Conservation (phyloP, 2,113 vertebrate species). For the Mugil cephalus region DNA sequence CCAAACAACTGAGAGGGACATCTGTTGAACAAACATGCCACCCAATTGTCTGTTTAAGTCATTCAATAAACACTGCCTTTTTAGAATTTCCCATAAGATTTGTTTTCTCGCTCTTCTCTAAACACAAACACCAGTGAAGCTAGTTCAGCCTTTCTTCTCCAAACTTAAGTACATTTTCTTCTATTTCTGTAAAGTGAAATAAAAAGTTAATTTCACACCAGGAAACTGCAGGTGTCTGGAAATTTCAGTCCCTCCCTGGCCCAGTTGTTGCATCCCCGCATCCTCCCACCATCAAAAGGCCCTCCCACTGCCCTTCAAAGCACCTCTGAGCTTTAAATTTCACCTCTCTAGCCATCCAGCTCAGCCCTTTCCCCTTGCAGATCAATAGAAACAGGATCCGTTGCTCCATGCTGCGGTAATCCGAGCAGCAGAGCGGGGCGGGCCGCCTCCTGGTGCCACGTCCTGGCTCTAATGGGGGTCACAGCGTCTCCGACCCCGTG, state of each 20-base stretch:
- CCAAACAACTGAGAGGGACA: slow-evolving; percentile 8
- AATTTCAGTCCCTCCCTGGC: background rate
- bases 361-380: slow-evolving; percentile 81
- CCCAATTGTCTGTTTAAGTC: background rate
- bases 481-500: slow-evolving; percentile 60
- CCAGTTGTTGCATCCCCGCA: slow-evolving; percentile 29
- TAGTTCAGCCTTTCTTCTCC: background rate
- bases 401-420: slow-evolving; percentile 73
- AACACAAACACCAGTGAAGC: slow-evolving; percentile 24
- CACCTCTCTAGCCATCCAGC: slow-evolving; percentile 79
- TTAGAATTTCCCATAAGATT: background rate
- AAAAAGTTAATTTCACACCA: slow-evolving; percentile 26
- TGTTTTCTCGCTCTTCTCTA: background rate
- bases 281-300: slow-evolving; percentile 53
- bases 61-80: background rate
- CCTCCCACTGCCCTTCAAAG: slow-evolving; percentile 80
- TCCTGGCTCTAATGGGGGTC: slow-evolving; percentile 66
- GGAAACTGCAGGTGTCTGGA: slow-evolving; percentile 27
- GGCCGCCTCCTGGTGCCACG: slow-evolving; percentile 68
- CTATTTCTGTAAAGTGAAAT: slow-evolving; percentile 11
- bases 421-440: slow-evolving; percentile 61
- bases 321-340: slow-evolving; percentile 81
- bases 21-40: slow-evolving; percentile 3
- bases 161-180: slow-evolving; percentile 17
- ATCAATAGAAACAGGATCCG: slow-evolving; percentile 84